These are phyloP conservation scores for Tryphoninae sp. DNA, from an alignment of 2,888 invertebrate species.

Conservation along the genomic window DNA sequence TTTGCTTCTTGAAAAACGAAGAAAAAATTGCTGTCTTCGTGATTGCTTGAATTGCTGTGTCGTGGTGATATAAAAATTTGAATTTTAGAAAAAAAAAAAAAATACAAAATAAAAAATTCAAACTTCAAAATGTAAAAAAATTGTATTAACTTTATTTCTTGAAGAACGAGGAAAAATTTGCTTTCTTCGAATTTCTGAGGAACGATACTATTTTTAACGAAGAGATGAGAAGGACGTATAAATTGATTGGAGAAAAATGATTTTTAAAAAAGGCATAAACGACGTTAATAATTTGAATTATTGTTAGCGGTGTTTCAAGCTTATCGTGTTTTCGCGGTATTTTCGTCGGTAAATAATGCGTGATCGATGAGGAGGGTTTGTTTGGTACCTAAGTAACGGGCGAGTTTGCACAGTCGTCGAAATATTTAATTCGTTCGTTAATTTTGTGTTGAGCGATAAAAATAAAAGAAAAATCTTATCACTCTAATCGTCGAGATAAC, in stretches of 20 bases:
- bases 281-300: neutral
- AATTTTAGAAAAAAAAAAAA: neutral
- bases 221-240: too few relatives aligned
- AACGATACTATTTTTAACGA: too few relatives aligned
- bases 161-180: neutral
- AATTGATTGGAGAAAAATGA: too few relatives aligned
- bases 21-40: neutral
- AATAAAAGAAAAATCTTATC: slow-evolving; percentile 15
- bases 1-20: neutral
- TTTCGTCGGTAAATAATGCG: slow-evolving; percentile 33
- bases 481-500: neutral
- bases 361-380: slow-evolving; percentile 56
- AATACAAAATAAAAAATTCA: neutral
- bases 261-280: too few relatives aligned
- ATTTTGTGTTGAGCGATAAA: slow-evolving; percentile 16
- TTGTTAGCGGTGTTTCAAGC: neutral
- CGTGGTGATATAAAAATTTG: too few relatives aligned
- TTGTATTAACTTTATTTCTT: neutral
- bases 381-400: slow-evolving; percentile 62
- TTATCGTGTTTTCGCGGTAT: slow-evolving; percentile 30
- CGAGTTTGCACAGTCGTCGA: slow-evolving; percentile 35
- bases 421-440: neutral
- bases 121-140: neutral
- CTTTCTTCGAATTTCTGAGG: too few relatives aligned
- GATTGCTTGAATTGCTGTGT: too few relatives aligned